Evolutionary conservation across 92 coral and sea anemone genomes (phyloP), one percentile per base, ranked within the genome.

Genomic region (Epizoanthus rinbou): DNA sequence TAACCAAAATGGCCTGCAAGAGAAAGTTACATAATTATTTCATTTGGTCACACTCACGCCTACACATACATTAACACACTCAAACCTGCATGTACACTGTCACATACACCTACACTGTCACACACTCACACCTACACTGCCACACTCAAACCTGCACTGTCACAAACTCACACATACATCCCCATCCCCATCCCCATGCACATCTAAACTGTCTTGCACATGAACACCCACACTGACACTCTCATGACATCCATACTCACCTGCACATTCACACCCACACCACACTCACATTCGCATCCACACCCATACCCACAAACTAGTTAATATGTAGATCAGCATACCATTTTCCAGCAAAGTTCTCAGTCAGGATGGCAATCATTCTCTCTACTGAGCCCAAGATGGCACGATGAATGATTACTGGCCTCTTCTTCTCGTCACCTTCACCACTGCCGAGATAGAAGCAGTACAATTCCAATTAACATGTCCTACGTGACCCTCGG

Each of bases 351-450:
- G 93, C 99, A 85, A 94, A 96, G 81, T 83, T 96, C 85, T 96
- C 99, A 9, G 99, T 96, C 91, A 96, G 79, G 59, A 96, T 92
- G 75, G 99, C 99, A 78, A 96, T 94, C 99, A 96, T 96, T 88
- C 99, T 87, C 78, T 96, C 99, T 1, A 96, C 99, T 15, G 99
- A 96, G 69, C 99, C 99, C 66, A 96, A 79, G 66, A 96, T 94
- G 18, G 99, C 99, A 21, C 99, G 99, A 79, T 96, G 99, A 45
- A 96, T 90, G 28, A 96, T 94, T 9, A 96, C 98, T 33, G 98
- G 98, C 85, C 98, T 84, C 82, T 91, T 87, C 79, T 86, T 89
- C 65, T 95, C 98, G 72, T 95, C 98, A 1, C 98, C 98, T 67
- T 95, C 98, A 31, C 98, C 98, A 80, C 98, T 95, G 81, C 23